Evolutionary conservation across 2,113 vertebrate genomes (phyloP), one percentile per base, ranked within the genome.

Genomic region (Gavia stellata): DNA sequence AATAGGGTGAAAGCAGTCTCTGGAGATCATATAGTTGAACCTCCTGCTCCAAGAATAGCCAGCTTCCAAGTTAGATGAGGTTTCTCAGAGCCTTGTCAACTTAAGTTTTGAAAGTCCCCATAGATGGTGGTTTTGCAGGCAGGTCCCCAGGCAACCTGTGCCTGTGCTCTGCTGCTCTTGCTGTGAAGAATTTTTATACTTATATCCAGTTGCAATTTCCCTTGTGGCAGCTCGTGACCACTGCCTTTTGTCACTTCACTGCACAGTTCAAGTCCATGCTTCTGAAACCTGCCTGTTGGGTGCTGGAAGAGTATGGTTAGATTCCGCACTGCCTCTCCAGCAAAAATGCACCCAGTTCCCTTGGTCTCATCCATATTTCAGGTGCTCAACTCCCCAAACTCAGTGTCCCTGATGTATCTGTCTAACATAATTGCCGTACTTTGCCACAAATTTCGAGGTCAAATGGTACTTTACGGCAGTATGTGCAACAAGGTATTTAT

Each of bases 171-270:
- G 36, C 26, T 61, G 23, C 23, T 36, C 33, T 62, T 2, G 1
- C 24, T 17, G 19, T 38, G 18, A 31, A 14, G 7, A 45, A 1
- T 7, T 9, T 58, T 45, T 65, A 53, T 34, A 19, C 21, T 34
- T 55, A 1, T 17, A 13, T 55, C 10, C 24, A 17, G 20, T 45
- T 68, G 42, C 67, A 24, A 29, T 79, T 73, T 56, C 36, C 31
- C 24, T 56, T 72, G 10, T 0, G 3, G 28, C 66, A 63, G 17
- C 26, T 63, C 0, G 0, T 61, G n/a, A 21, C 18, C 26, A 1
- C 17, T 78, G 73, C 36, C 12, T 45, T 55, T 26, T 38, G 24
- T 44, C 26, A 31, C 56, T 47, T 71, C n/a, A 16, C n/a, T 62
- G 36, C 29, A 7, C 14, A 25, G 49, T 34, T 28, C 6, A 34